Evolutionary conservation across 2,113 vertebrate species (phyloP), one percentile per base, ranked within the genome.

Genomic region (Oryzias celebensis): DNA sequence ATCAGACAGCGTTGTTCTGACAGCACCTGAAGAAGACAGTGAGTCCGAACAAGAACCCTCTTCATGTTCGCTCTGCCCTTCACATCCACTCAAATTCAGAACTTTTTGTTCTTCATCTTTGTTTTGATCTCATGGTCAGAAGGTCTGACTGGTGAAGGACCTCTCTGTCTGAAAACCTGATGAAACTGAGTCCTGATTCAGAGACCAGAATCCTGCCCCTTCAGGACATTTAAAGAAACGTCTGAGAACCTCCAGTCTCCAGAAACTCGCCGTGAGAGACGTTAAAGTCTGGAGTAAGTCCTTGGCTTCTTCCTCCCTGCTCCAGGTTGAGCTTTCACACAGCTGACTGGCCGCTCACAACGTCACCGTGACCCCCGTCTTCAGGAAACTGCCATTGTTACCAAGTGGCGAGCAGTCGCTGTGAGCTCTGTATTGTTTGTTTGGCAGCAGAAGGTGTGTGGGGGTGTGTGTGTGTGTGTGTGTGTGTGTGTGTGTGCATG

Each of bases 341-440:
- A 78, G 14, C 20, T 24, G 18, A 60, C 67, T 66, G 0, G 65
- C 14, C 22, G 62, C 52, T 71, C 86, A 78, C 78, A 71, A 73
- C 58, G 72, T 71, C 73, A 66, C 65, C 23, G 72, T 77, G 87
- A 86, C 73, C 76, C 53, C 16, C 49, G 81, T 28, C 62, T 23
- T 52, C 87, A 95, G 95, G 95, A 97, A 96, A 86, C 85, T 52
- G 75, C 91, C 73, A 96, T 98, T 98, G 95, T 97, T 95, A 91
- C 77, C 64, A 71, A 60, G 74, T n/a, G 36, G 56, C 16, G 82
- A 86, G 91, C 36, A 88, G 81, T 64, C 68, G 74, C 72, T 67
- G 76, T 68, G 73, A 45, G 62, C 68, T 66, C 66, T 68, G 70
- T 47, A 47, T 54, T 10, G 45, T 66, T 57, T 54, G 75, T 75